A percentile compares a stretch with the other conserved stretches of the same genome.
Conservation (phyloP, 2,888 invertebrate species). For the Lissonota sp. region DNA sequence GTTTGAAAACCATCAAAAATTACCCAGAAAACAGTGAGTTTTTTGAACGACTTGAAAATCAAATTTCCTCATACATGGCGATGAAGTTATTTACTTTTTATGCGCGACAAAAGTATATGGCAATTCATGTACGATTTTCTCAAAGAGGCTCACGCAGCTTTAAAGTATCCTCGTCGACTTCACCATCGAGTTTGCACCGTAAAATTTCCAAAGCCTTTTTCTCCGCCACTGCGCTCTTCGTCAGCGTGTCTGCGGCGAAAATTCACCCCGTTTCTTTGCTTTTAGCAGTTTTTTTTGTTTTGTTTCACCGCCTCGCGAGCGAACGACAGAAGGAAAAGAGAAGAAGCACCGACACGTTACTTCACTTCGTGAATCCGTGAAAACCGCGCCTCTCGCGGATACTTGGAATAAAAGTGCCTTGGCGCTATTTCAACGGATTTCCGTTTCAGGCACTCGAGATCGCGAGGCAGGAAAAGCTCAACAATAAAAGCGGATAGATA, state of each 20-base stretch:
- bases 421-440: slow-evolving; percentile 66
- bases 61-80: too few species aligned
- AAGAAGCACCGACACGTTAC: slow-evolving; percentile 76
- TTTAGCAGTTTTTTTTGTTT: slow-evolving; percentile 22
- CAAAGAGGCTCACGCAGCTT: neutral
- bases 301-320: slow-evolving; percentile 17
- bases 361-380: slow-evolving; percentile 74
- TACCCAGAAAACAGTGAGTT: too few species aligned
- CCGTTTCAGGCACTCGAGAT: slow-evolving; percentile 64
- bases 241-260: slow-evolving; percentile 7
- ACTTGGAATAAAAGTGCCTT: slow-evolving; percentile 59
- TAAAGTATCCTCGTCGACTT: neutral
- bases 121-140: too few species aligned
- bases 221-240: slow-evolving; percentile 3
- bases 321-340: slow-evolving; percentile 44
- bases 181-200: neutral
- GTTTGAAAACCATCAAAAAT: too few species aligned
- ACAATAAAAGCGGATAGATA: slow-evolving; percentile 27
- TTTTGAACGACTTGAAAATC: too few species aligned
- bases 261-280: slow-evolving; percentile 22
- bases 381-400: slow-evolving; percentile 45
- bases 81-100: too few species aligned
- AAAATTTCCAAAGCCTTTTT: slow-evolving; percentile 8
- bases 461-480: slow-evolving; percentile 3
- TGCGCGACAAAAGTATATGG: too few species aligned